These are phyloP conservation scores for Haliclona indistincta DNA, from an alignment of 37 sponge, comb jelly and placozoan genomes.

Conservation along the genomic window DNA sequence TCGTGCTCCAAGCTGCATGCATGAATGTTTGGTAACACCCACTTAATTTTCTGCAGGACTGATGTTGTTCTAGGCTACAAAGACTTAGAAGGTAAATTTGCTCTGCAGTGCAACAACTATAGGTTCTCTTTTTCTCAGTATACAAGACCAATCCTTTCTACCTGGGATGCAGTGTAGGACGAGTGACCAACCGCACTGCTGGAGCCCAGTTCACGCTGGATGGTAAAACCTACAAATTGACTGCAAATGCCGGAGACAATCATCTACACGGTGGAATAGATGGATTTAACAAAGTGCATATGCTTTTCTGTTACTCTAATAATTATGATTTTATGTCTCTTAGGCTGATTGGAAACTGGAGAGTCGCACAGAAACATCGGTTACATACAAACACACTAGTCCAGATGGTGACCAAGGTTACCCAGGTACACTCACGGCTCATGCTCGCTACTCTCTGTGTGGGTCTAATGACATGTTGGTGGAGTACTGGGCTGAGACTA, in stretches of 20 bases:
- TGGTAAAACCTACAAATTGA: constrained; percentile 59
- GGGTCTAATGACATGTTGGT: constrained; percentile 57
- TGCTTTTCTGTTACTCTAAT: neutral
- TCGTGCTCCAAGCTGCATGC: neutral
- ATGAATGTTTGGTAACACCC: neutral
- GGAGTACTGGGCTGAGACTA: constrained; percentile 69
- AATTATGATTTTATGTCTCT: neutral
- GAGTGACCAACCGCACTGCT: constrained; percentile 86
- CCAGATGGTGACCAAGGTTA: constrained; percentile 88
- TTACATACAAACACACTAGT: constrained; percentile 59
- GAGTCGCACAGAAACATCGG: neutral
- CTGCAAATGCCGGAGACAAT: constrained; percentile 69
- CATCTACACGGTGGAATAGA: constrained; percentile 86
- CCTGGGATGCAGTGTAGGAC: constrained; percentile 85
- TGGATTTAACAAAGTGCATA: constrained; percentile 77
- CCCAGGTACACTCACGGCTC: constrained; percentile 75
- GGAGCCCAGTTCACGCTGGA: constrained; percentile 80
- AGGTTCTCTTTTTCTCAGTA: neutral
- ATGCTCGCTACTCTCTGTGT: constrained; percentile 55
- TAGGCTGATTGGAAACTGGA: constrained; percentile 54
- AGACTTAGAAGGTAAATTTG: constrained; percentile 45
- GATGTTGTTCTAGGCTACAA: constrained; percentile 64
- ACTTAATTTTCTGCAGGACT: constrained; percentile 2
- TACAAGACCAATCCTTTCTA: constrained; percentile 58
- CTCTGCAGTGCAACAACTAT: neutral